These are phyloP conservation scores for Volucella inanis DNA, from an alignment of 2,888 invertebrate genomes.

Conservation along the genomic window DNA sequence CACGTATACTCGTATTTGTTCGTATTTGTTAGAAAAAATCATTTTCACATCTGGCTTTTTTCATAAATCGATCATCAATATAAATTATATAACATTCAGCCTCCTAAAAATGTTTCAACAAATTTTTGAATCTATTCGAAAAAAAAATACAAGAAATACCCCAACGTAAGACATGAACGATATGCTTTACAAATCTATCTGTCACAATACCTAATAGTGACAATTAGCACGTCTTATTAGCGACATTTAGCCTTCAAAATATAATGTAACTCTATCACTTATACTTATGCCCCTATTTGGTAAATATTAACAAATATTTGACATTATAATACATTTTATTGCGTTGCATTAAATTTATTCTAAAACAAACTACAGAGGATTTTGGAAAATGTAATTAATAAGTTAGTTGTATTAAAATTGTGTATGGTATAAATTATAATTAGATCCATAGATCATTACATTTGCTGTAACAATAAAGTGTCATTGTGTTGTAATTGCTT, in stretches of 20 bases:
- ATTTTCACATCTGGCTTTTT: background rate
- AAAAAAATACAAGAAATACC: background rate
- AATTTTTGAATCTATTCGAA: background rate
- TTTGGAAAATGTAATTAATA: background rate
- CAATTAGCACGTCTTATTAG: constrained; percentile 48
- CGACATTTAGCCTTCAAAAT: constrained; percentile 44
- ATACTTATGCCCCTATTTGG: constrained; percentile 14
- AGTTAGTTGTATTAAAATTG: too few relatives aligned
- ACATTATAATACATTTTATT: too few relatives aligned
- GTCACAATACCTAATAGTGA: constrained; percentile 15
- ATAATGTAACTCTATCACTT: constrained; percentile 3
- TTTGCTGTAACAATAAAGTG: too few relatives aligned
- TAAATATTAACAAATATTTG: constrained; percentile 42
- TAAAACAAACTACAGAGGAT: background rate
- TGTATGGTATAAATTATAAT: too few relatives aligned
- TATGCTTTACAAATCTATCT: constrained; percentile 2
- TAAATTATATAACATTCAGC: background rate
- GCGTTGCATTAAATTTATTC: background rate
- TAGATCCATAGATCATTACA: too few relatives aligned
- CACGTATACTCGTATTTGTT: background rate
- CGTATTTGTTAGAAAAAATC: background rate
- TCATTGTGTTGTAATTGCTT: too few relatives aligned
- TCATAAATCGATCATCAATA: constrained; percentile 1
- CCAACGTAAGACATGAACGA: background rate
- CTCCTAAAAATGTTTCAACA: constrained; percentile 7